Base-by-base conservation (phyloP, 2,797 vertebrate species). In the Triplophysa yarkandensis region DNA sequence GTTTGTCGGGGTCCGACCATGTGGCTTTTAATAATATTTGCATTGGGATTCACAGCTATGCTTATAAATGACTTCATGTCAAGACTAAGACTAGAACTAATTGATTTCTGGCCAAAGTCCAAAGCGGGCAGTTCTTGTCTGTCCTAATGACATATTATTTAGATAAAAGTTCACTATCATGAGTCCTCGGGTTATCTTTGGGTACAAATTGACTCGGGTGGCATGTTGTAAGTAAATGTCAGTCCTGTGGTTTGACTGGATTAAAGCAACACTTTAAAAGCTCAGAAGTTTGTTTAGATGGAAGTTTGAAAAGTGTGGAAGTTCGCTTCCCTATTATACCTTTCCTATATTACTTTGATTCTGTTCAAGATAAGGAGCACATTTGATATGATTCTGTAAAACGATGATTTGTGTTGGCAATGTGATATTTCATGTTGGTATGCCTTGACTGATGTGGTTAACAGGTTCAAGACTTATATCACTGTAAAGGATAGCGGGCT, bases 41-140 rank as follows among this genome's bases (percentile, higher is more conserved):
- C 43, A 1, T 39, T 5, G n/a, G 9, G 25, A 30, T 70, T 30
- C 39, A 21, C 3, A n/a, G 17, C 27, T 58, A n/a, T 5, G 1
- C 44, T 72, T 66, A 66, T 61, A 44, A 66, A 75, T 60, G 54
- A 60, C 21, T 14, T 28, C 0, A 43, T 44, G 8, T 71, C 43
- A 28, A 75, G 46, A 69, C 10, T 3, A 19, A 62, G 13, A 68
- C 30, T 14, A 32, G 44, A 23, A 48, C 46, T 36, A 65, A 34
- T 48, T 44, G 17, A 21, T 48, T 80, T 55, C 39, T 73, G 58
- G 43, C 76, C 74, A 83, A 79, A 81, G 81, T 83, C 74, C 77
- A 77, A n/a, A 32, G 27, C 10, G 3, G 27, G 21, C 36, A 10
- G 44, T 60, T 17, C 61, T 70, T 27, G n/a, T 36, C 48, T n/a